Evolutionary conservation across 2,113 vertebrate species (phyloP).

Genomic region (Arothron firmamentum): DNA sequence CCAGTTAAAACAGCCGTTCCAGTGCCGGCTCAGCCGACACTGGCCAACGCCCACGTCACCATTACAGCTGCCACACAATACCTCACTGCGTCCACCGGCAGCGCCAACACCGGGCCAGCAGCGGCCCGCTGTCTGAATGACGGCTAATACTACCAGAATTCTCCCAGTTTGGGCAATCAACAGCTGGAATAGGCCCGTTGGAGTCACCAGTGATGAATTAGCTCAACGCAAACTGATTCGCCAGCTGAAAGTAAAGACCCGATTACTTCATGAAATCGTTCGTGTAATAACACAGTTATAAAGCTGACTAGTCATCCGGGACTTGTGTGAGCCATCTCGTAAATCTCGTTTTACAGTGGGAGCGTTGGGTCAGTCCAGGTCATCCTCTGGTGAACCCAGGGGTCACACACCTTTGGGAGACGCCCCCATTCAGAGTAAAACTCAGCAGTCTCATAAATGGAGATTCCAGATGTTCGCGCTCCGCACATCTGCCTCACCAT

Average conservation of each 20-base stretch:
- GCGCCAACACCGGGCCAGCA: neutral
- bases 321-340: too few species aligned
- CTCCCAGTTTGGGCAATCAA: neutral
- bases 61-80: slow-evolving; percentile 45
- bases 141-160: slow-evolving; percentile 5
- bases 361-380: too few species aligned
- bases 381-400: too few species aligned
- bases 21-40: slow-evolving; percentile 32
- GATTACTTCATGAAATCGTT: too few species aligned
- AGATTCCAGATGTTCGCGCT: too few species aligned
- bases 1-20: slow-evolving; percentile 48
- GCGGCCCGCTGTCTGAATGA: slow-evolving; percentile 5
- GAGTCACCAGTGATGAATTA: slow-evolving; percentile 15
- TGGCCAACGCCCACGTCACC: slow-evolving; percentile 72
- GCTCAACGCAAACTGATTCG: slow-evolving; percentile 8
- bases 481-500: slow-evolving; percentile 66
- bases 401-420: neutral
- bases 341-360: too few species aligned
- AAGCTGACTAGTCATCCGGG: too few species aligned
- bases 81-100: neutral
- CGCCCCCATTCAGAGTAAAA: neutral
- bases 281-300: too few species aligned
- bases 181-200: neutral
- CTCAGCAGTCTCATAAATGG: neutral
- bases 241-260: neutral